Evolutionary conservation across 2,113 vertebrate genomes (phyloP).

Genomic region (Gnathonemus echidnorhynchus): DNA sequence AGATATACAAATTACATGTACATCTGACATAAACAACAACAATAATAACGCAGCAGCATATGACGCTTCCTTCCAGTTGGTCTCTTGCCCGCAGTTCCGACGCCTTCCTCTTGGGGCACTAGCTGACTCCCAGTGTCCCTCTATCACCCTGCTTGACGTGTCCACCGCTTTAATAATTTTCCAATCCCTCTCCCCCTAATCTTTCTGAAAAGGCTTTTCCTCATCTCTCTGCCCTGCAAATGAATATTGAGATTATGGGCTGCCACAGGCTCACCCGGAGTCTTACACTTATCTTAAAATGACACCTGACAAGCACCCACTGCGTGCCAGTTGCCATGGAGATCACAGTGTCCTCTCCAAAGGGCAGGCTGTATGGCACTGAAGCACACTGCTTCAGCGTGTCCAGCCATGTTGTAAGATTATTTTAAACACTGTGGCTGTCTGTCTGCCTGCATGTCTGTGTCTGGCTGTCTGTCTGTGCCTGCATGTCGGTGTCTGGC

Average conservation of each 20-base stretch:
- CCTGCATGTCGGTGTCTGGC: neutral
- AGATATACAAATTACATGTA: neutral
- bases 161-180: neutral
- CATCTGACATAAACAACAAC: neutral
- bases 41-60: neutral
- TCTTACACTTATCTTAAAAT: constrained; percentile 4
- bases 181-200: neutral
- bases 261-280: neutral
- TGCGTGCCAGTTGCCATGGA: neutral
- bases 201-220: neutral
- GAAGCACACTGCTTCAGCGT: neutral
- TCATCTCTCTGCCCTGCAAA: neutral
- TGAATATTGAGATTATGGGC: neutral
- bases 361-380: neutral
- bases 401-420: neutral
- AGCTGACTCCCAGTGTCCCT: neutral
- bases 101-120: neutral
- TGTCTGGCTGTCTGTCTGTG: neutral
- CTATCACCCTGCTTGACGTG: neutral
- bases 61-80: neutral
- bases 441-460: neutral
- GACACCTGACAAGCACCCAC: neutral
- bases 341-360: neutral
- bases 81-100: neutral
- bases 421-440: neutral